Percentiles rank a stretch among this genome's conserved stretches.
These are phyloP conservation scores for Alectoris magna DNA, from an alignment of 2,797 vertebrate species.

Conservation along the genomic window DNA sequence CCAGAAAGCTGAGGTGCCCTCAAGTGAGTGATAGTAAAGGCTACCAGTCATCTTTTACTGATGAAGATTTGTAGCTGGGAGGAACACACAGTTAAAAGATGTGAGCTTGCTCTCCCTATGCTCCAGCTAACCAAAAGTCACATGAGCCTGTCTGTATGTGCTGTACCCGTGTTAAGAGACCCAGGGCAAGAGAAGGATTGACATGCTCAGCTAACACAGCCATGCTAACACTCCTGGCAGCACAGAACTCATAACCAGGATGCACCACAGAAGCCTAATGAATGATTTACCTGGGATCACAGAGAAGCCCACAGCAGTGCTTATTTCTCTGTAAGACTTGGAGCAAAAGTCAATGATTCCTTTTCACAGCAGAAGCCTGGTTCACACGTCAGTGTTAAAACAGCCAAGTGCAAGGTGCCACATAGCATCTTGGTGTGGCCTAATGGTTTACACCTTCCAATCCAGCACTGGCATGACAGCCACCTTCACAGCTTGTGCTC, in stretches of 20 bases:
- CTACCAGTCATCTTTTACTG: not conserved
- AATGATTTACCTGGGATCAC: not conserved
- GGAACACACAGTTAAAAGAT: not conserved
- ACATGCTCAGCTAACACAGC: not conserved
- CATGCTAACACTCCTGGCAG: rapidly evolving
- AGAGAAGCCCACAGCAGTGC: not conserved
- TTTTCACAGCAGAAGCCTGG: not conserved
- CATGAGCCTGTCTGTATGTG: rapidly evolving
- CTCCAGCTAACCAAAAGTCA: not conserved
- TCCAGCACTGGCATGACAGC: not conserved
- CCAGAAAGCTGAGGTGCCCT: not conserved
- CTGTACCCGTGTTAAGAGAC: not conserved
- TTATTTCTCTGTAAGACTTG: not conserved
- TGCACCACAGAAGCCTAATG: not conserved
- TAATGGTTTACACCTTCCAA: not conserved
- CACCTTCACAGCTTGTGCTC: not conserved
- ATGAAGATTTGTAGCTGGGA: not conserved
- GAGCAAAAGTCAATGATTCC: not conserved
- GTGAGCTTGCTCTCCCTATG: not conserved
- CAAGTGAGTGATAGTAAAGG: not conserved
- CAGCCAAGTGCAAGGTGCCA: not conserved
- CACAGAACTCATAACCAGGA: not conserved
- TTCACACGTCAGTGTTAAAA: rapidly evolving
- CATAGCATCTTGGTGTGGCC: not conserved
- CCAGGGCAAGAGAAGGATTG: not conserved